A percentile compares a stretch with the other conserved stretches of the same genome.
Evolutionary conservation across 2,797 vertebrate species (phyloP).

Genomic region (Sandelia bainsii): DNA sequence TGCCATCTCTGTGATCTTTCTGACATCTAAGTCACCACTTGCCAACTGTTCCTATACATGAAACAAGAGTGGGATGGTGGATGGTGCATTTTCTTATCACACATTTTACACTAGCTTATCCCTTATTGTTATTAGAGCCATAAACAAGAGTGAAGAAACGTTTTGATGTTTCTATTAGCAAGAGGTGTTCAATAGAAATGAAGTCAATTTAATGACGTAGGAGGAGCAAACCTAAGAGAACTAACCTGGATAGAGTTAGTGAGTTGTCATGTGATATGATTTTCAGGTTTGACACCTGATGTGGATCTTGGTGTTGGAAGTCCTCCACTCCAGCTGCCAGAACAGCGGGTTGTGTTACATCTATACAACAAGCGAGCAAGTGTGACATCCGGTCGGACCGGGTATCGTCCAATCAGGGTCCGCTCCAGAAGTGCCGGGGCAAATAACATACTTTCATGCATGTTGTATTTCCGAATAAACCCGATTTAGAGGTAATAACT

Average conservation of each 20-base stretch:
- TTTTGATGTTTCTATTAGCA: too few species aligned
- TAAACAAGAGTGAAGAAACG: too few species aligned
- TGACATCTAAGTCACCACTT: too few species aligned
- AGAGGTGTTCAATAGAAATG: too few species aligned
- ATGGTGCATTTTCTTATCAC: too few species aligned
- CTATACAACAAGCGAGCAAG: conserved; percentile 3
- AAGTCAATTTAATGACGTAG: too few species aligned
- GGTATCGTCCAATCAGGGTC: conserved; percentile 68
- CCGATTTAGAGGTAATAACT: neutral
- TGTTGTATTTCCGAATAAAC: conserved; percentile 21
- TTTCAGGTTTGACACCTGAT: neutral
- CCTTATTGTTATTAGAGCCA: too few species aligned
- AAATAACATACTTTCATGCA: conserved; percentile 44
- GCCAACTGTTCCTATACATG: too few species aligned
- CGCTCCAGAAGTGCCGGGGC: conserved; percentile 66
- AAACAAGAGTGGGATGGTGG: too few species aligned
- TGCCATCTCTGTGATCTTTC: too few species aligned
- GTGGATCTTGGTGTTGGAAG: neutral
- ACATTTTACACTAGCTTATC: too few species aligned
- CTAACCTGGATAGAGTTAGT: neutral
- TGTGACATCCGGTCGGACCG: conserved; percentile 7
- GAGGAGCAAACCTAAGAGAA: too few species aligned
- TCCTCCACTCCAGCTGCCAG: conserved; percentile 15
- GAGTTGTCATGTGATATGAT: neutral
- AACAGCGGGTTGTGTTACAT: neutral